Percentiles rank a stretch among this genome's conserved stretches.
phyloP scores from a whole-genome alignment of 2,888 invertebrate genomes.

The Orgyia antiqua region DNA sequence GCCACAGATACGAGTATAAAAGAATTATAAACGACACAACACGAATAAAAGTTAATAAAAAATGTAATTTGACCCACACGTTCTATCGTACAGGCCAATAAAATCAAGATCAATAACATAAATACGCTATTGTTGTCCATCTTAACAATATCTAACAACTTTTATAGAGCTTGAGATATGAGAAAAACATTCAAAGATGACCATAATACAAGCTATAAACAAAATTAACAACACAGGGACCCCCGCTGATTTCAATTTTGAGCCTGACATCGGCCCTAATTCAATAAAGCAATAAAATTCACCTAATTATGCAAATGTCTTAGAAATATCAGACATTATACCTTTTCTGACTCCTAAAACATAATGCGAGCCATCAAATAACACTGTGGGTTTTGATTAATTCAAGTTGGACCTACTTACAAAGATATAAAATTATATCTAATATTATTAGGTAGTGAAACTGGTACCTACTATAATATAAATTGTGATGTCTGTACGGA shows the following conservation, averaged over 20 bases:
- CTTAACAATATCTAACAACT: slow-evolving; percentile 60
- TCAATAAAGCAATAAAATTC: slow-evolving; percentile 79
- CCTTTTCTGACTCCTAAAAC: slow-evolving; percentile 61
- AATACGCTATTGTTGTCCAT: slow-evolving; percentile 65
- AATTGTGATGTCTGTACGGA: no score
- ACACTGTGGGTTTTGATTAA: slow-evolving; percentile 60
- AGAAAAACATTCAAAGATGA: slow-evolving; percentile 68
- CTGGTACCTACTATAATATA: no score
- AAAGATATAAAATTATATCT: slow-evolving; percentile 38
- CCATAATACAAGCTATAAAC: slow-evolving; percentile 76
- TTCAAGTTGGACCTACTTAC: slow-evolving; percentile 38
- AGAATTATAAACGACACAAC: slow-evolving; percentile 27
- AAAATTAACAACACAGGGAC: slow-evolving; percentile 75
- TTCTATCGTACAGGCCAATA: slow-evolving; percentile 41
- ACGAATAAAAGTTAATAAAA: slow-evolving; percentile 25
- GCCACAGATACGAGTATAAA: slow-evolving; percentile 15
- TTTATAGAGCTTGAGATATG: slow-evolving; percentile 69
- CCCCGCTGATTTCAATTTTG: slow-evolving; percentile 77
- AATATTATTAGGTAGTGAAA: not conserved
- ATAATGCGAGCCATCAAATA: slow-evolving; percentile 60
- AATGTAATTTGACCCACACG: slow-evolving; percentile 26
- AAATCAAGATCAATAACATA: slow-evolving; percentile 69
- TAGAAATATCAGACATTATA: slow-evolving; percentile 67
- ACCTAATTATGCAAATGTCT: slow-evolving; percentile 78
- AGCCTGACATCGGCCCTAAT: slow-evolving; percentile 75